Evolutionary conservation across 2,113 vertebrate species (phyloP).

Genomic region (Ovibos moschatus): DNA sequence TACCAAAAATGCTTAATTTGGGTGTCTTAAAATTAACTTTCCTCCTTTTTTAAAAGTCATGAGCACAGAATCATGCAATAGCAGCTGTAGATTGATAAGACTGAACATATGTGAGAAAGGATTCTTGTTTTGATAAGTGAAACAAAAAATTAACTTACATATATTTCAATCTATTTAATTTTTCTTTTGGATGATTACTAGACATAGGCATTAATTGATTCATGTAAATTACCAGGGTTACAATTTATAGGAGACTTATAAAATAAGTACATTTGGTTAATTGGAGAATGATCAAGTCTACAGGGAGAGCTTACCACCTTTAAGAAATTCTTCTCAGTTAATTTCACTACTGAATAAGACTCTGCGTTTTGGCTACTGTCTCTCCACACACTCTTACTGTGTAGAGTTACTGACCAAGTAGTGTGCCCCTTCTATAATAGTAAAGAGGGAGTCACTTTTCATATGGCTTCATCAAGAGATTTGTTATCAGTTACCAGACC

Average conservation of each 20-base stretch:
- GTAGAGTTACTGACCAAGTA: not conserved
- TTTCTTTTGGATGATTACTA: constrained; percentile 34
- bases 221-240: constrained; percentile 13
- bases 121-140: constrained; percentile 52
- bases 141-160: constrained; percentile 47
- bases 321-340: not conserved
- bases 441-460: not conserved
- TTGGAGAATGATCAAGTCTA: constrained; percentile 2
- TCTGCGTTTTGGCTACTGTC: not conserved
- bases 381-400: not conserved
- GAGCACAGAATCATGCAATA: not conserved
- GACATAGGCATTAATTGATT: constrained; percentile 24
- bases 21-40: constrained; percentile 27
- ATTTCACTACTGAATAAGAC: not conserved
- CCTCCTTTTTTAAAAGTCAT: not conserved
- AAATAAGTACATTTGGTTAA: not conserved
- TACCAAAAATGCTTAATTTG: not conserved
- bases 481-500: not conserved
- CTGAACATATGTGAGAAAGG: constrained; percentile 12
- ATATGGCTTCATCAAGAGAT: not conserved
- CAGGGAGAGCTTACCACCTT: not conserved
- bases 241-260: not conserved
- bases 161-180: constrained; percentile 42
- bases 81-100: constrained; percentile 31
- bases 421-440: not conserved